These are phyloP conservation scores for Microplitis demolitor DNA, from an alignment of 1,140 invertebrate genomes.

Conservation along the genomic window DNA sequence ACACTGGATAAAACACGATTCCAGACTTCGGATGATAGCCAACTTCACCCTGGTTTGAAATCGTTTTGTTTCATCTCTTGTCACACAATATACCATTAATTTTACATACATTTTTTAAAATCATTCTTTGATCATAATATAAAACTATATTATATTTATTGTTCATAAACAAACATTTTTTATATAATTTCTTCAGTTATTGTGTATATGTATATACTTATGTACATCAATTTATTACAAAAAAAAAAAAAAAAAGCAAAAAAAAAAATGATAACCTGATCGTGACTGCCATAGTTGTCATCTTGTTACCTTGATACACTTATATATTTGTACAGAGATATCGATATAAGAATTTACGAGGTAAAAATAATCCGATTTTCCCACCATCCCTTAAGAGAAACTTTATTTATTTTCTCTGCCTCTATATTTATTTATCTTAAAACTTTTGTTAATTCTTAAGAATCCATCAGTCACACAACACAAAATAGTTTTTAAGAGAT, in stretches of 20 bases:
- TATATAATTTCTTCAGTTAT: not conserved
- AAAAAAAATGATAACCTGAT: conserved; percentile 17
- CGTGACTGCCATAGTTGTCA: conserved; percentile 57
- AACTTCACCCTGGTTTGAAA: too few relatives aligned
- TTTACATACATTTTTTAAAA: too few relatives aligned
- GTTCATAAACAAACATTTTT: too few relatives aligned
- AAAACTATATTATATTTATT: too few relatives aligned
- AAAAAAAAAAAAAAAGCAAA: conserved; percentile 13
- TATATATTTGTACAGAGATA: conserved; percentile 37
- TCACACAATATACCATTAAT: too few relatives aligned
- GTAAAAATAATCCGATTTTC: conserved; percentile 19
- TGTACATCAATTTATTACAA: conserved; percentile 31
- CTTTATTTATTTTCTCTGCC: not conserved
- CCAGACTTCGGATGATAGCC: too few relatives aligned
- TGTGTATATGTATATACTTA: conserved; percentile 39
- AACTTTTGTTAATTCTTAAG: not conserved
- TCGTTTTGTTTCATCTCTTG: too few relatives aligned
- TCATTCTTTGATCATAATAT: too few relatives aligned
- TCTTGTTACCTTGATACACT: conserved; percentile 49
- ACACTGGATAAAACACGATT: too few relatives aligned
- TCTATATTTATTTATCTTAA: not conserved
- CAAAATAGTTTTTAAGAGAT: conserved; percentile 18
- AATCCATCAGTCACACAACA: conserved; percentile 47
- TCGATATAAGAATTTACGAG: conserved; percentile 28
- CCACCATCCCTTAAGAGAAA: not conserved